phyloP scores from a whole-genome alignment of 2,888 invertebrate genomes.

The Eupithecia subumbrata region DNA sequence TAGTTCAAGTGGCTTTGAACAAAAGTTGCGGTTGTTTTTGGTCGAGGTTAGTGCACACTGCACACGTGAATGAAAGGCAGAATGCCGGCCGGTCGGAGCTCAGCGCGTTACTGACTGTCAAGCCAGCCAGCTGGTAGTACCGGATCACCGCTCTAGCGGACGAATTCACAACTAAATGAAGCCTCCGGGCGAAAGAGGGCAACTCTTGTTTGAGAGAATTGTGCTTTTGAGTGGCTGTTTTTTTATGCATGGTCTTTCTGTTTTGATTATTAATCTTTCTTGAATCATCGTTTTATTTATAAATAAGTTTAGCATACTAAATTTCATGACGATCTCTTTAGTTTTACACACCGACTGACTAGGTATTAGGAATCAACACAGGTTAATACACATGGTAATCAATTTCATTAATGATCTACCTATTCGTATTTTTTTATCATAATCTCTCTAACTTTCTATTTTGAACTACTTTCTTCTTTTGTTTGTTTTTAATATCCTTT shows the following conservation, averaged over 20 bases:
- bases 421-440: neutral
- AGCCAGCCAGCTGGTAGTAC: constrained; percentile 68
- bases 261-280: neutral
- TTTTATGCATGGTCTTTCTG: neutral
- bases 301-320: neutral
- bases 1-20: constrained; percentile 60
- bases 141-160: constrained; percentile 73
- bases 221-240: constrained; percentile 7
- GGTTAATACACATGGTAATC: neutral
- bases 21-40: constrained; percentile 51
- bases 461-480: neutral
- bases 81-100: constrained; percentile 66
- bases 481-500: neutral
- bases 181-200: constrained; percentile 50
- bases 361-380: neutral
- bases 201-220: constrained; percentile 46
- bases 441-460: neutral
- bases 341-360: neutral
- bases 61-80: constrained; percentile 68
- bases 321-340: neutral
- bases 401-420: neutral
- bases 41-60: constrained; percentile 55
- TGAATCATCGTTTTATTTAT: neutral
- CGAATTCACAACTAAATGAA: constrained; percentile 71
- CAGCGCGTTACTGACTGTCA: constrained; percentile 65